Percentiles rank a stretch among this genome's conserved stretches.
Conservation (phyloP, 2,888 invertebrate species). For the Stictocephala bisonia region DNA sequence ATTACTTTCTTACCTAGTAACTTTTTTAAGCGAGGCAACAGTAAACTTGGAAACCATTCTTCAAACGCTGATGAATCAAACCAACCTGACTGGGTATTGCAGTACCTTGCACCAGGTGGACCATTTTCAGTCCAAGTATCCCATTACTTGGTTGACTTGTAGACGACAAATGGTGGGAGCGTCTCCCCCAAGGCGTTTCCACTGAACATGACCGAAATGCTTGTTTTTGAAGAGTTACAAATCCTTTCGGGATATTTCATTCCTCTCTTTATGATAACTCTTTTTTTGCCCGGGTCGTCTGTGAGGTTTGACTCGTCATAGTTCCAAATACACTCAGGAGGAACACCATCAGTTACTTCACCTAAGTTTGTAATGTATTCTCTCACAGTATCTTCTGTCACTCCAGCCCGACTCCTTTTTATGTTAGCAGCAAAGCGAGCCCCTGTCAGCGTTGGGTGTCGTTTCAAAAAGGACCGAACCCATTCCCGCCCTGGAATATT, state of each 20-base stretch:
- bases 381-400: slow-evolving; percentile 51
- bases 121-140: slow-evolving; percentile 60
- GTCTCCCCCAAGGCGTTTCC: too few species aligned
- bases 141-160: slow-evolving; percentile 59
- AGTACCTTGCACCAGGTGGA: slow-evolving; percentile 55
- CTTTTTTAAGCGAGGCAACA: slow-evolving; percentile 43
- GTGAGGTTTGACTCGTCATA: slow-evolving; percentile 63
- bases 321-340: slow-evolving; percentile 60
- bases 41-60: slow-evolving; percentile 47
- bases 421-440: slow-evolving; percentile 54
- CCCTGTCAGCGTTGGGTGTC: slow-evolving; percentile 50
- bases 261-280: slow-evolving; percentile 58
- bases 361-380: slow-evolving; percentile 56
- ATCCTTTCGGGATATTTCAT: slow-evolving; percentile 61
- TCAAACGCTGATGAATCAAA: slow-evolving; percentile 46
- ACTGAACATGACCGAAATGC: slow-evolving; percentile 62
- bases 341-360: slow-evolving; percentile 52
- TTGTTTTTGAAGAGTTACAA: slow-evolving; percentile 60
- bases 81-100: slow-evolving; percentile 47
- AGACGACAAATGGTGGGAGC: slow-evolving; percentile 63
- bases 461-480: slow-evolving; percentile 52
- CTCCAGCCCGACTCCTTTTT: slow-evolving; percentile 52
- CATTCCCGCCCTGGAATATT: too few species aligned
- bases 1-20: slow-evolving; percentile 58
- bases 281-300: slow-evolving; percentile 62